Percentiles rank a stretch among this genome's conserved stretches.
These are phyloP conservation scores for Argyrosomus regius DNA, from an alignment of 2,797 vertebrate species.

Conservation along the genomic window DNA sequence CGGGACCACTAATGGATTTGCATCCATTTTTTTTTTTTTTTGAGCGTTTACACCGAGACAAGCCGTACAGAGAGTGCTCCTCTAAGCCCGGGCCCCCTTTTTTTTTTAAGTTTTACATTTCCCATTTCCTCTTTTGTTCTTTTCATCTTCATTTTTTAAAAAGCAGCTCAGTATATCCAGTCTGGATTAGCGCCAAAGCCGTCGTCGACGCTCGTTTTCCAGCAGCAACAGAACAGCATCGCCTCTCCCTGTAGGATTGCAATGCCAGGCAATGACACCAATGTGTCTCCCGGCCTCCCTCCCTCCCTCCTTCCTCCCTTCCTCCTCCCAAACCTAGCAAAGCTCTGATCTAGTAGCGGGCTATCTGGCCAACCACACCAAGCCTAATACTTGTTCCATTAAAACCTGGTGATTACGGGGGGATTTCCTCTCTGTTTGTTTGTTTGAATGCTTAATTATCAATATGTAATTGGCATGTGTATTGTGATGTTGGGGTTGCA, in stretches of 20 bases:
- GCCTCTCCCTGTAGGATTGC: slow-evolving; percentile 81
- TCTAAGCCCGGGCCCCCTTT: slow-evolving; percentile 75
- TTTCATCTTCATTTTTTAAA: slow-evolving; percentile 75
- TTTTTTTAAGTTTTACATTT: slow-evolving; percentile 84
- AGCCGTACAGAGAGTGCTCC: slow-evolving; percentile 67
- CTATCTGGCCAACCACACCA: slow-evolving; percentile 81
- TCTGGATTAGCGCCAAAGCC: slow-evolving; percentile 83
- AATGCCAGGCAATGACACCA: slow-evolving; percentile 81
- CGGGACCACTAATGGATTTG: slow-evolving; percentile 86
- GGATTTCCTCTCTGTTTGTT: slow-evolving; percentile 81
- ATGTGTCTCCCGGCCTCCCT: slow-evolving; percentile 60
- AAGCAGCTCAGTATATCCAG: slow-evolving; percentile 83
- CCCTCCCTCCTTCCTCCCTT: background rate
- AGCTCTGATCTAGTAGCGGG: slow-evolving; percentile 77
- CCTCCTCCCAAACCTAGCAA: slow-evolving; percentile 51
- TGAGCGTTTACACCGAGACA: slow-evolving; percentile 57
- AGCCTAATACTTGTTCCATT: slow-evolving; percentile 82
- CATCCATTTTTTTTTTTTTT: slow-evolving; percentile 71
- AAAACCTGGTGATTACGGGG: slow-evolving; percentile 81
- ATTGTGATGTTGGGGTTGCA: slow-evolving; percentile 67
- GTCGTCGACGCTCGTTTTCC: slow-evolving; percentile 50
- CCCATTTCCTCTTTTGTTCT: slow-evolving; percentile 80
- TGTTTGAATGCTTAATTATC: slow-evolving; percentile 86
- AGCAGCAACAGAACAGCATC: slow-evolving; percentile 63
- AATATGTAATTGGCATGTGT: slow-evolving; percentile 83